Base-by-base conservation (phyloP, 2,888 invertebrate genomes). In the Uropetala carovei region DNA sequence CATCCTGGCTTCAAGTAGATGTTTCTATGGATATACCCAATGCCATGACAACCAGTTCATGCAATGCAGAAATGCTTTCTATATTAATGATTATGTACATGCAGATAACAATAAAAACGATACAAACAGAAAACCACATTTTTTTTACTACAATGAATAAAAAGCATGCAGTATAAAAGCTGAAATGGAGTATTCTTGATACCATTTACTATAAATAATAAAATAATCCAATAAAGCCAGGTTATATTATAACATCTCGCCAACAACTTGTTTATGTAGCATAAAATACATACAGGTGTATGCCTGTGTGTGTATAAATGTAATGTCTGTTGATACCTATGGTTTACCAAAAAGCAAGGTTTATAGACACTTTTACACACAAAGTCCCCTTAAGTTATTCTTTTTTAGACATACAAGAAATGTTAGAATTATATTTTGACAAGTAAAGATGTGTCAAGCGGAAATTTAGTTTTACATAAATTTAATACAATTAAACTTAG, bases 1-100 rank as follows among this genome's bases (percentile, higher is more conserved):
- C 93, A 96, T 95, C 95, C 95, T 95, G 94, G 96, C 96, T 94
- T 96, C 96, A 96, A 96, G 96, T 95, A 96, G 96, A 95, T 96
- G 96, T 96, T 96, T 96, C 96, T 96, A 96, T 94, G 94, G 94
- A 94, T 93, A 94, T 94, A 95, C 94, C 95, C 95, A 94, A 93
- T 93, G 93, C 94, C 94, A 94, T 93, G 92, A 94, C 93, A 93
- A 94, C 93, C 93, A 93, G 92, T 93, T 92, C 93, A 93, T 93
- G 93, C 93, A 93, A 93, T 92, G 93, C 82, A 93, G 92, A 93
- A 93, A 86, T 60, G 86, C 86, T 86, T 59, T 86, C 86, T 86
- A 86, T 60, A 86, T 86, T 86, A 86, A 86, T 86, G 60, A 86
- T 86, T 86, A 86, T 86, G n/a, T 83, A 60, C 86, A 86, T 86